Conservation (phyloP, 1,140 invertebrate species). For the Dreissena polymorpha region DNA sequence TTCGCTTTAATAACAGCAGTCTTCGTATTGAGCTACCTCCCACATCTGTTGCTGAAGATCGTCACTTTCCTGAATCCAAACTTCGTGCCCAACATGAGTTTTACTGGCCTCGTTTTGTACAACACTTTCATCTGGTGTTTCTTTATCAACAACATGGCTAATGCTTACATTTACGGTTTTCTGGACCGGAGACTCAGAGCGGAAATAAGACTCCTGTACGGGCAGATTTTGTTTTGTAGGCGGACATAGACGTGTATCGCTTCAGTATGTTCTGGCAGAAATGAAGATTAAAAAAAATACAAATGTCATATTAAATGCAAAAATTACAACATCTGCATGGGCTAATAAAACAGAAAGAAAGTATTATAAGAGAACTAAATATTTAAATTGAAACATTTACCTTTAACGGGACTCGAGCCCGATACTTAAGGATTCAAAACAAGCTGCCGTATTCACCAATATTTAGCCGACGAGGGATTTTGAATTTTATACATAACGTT, state of each 20-base stretch:
- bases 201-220: constrained; percentile 40
- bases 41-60: constrained; percentile 62
- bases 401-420: no score
- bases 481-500: no score
- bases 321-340: no score
- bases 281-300: no score
- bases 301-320: no score
- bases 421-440: no score
- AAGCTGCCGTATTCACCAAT: no score
- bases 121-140: constrained; percentile 66
- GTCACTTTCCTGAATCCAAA: constrained; percentile 55
- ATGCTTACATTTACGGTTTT: constrained; percentile 68
- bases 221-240: neutral
- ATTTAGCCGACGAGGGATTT: no score
- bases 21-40: constrained; percentile 68
- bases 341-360: no score
- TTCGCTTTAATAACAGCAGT: constrained; percentile 64
- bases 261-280: no score
- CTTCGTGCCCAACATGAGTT: constrained; percentile 44
- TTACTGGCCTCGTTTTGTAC: constrained; percentile 55
- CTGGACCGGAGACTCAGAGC: constrained; percentile 62
- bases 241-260: neutral
- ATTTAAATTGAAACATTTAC: no score
- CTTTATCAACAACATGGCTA: constrained; percentile 67
- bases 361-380: no score